phyloP scores from a whole-genome alignment of 2,113 vertebrate species.

The Peromyscus maniculatus region DNA sequence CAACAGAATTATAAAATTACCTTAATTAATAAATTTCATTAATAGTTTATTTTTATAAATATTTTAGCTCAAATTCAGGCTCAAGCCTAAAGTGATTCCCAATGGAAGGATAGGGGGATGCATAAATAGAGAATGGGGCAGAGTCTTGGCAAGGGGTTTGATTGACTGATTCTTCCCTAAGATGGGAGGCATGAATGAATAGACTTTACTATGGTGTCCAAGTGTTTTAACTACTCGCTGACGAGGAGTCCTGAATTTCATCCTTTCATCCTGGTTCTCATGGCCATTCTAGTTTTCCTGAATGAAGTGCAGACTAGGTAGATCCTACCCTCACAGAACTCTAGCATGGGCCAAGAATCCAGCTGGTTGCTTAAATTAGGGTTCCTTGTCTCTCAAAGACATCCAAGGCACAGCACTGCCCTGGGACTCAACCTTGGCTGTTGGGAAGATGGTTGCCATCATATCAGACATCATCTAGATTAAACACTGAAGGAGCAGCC shows the following conservation, averaged over 20 bases:
- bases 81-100: neutral
- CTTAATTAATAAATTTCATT: constrained; percentile 57
- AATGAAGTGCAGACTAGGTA: neutral
- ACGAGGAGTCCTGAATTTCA: neutral
- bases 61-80: constrained; percentile 35
- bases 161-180: neutral
- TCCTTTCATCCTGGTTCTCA: neutral
- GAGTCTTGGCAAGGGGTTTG: neutral
- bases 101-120: neutral
- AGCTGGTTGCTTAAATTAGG: neutral
- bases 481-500: neutral
- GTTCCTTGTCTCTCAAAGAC: neutral
- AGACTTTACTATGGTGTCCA: neutral
- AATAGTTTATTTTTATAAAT: constrained; percentile 44
- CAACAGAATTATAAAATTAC: constrained; percentile 12
- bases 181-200: neutral
- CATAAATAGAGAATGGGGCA: neutral
- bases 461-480: neutral
- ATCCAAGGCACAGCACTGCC: neutral
- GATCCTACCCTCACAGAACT: neutral
- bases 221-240: neutral
- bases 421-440: neutral
- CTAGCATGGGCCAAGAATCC: neutral
- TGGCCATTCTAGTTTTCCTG: neutral
- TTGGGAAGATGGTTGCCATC: neutral